A percentile compares a stretch with the other conserved stretches of the same genome.
Conservation (phyloP, 1,140 invertebrate genomes). For the Cydia strobilella region DNA sequence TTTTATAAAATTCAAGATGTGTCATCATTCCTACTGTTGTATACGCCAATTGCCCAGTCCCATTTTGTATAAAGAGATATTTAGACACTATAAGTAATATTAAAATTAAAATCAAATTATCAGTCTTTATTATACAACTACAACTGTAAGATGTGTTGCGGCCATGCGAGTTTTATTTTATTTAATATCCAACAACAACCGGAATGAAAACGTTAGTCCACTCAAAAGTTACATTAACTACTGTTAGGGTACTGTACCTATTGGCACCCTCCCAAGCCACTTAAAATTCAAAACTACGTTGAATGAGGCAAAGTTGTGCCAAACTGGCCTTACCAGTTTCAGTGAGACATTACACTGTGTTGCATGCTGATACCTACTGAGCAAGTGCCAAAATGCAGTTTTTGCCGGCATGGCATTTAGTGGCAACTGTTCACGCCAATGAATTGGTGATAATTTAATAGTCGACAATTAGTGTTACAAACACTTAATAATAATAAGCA, state of each 20-base stretch:
- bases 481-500: too few relatives aligned
- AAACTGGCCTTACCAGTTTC: background rate
- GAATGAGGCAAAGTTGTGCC: slow-evolving; percentile 12
- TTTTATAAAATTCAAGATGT: too few relatives aligned
- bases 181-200: too few relatives aligned
- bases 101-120: too few relatives aligned
- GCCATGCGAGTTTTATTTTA: too few relatives aligned
- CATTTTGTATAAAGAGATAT: too few relatives aligned
- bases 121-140: too few relatives aligned
- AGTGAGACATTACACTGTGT: slow-evolving; percentile 14
- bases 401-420: background rate
- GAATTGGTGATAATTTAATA: background rate
- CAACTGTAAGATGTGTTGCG: too few relatives aligned
- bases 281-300: slow-evolving; percentile 19
- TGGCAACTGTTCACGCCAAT: background rate
- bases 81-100: too few relatives aligned
- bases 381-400: background rate
- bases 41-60: too few relatives aligned
- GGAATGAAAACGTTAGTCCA: background rate
- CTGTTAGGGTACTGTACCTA: slow-evolving; percentile 8
- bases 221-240: background rate
- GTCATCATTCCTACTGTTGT: too few relatives aligned
- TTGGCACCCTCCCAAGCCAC: background rate
- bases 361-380: background rate
- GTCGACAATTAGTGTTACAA: too few relatives aligned